A percentile compares a stretch with the other conserved stretches of the same genome.
phyloP scores from a whole-genome alignment of 2,113 vertebrate species.

The Lates calcarifer region DNA sequence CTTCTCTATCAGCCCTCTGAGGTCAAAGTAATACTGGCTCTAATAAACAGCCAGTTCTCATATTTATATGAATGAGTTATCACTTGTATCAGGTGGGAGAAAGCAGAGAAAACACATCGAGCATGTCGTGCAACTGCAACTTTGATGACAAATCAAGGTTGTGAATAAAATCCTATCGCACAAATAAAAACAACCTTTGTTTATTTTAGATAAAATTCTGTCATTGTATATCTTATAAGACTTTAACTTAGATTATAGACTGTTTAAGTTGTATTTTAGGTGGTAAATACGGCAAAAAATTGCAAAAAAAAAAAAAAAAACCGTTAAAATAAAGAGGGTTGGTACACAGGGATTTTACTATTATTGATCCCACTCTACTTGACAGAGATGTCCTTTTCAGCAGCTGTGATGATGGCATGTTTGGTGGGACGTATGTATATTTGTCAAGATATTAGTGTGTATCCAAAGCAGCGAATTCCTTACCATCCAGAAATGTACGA shows the following conservation, averaged over 20 bases:
- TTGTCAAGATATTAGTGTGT: not conserved
- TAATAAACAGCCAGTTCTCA: conserved; percentile 36
- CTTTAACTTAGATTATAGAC: not conserved
- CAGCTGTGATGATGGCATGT: not conserved
- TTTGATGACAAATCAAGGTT: conserved; percentile 32
- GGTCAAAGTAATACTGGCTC: not conserved
- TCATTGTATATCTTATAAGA: not conserved
- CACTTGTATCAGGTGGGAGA: conserved; percentile 54
- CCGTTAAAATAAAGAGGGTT: not conserved
- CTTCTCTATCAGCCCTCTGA: conserved; percentile 13
- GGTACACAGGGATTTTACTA: conserved; percentile 5
- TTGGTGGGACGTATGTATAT: not conserved
- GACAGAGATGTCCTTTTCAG: conserved; percentile 1
- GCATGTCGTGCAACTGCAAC: conserved; percentile 34
- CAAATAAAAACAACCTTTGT: conserved; percentile 33
- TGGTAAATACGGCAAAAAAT: conserved; percentile 5
- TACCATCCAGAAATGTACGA: not conserved
- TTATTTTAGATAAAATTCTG: conserved; percentile 10
- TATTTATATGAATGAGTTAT: conserved; percentile 59
- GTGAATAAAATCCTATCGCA: conserved; percentile 28
- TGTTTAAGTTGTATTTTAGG: not conserved
- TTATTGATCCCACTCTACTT: conserved; percentile 2
- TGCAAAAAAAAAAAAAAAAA: too few species aligned
- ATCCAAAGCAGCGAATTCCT: not conserved
- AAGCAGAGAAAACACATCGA: conserved; percentile 40